These are phyloP conservation scores for Troides oblongomaculatus DNA, from an alignment of 2,888 invertebrate genomes.

Conservation along the genomic window DNA sequence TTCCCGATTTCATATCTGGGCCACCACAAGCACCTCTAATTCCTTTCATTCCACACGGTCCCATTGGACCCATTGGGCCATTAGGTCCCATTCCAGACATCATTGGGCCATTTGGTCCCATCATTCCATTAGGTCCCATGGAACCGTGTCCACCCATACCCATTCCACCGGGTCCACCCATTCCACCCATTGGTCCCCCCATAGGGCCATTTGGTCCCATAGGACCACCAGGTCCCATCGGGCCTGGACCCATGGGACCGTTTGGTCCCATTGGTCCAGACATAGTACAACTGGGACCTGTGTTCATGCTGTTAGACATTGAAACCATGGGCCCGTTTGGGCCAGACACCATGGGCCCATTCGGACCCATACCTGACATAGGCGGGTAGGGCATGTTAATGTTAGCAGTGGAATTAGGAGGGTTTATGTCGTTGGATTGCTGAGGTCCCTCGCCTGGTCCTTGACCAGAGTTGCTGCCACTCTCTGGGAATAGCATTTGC, in stretches of 20 bases:
- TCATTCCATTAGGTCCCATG: conserved; percentile 69
- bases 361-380: conserved; percentile 65
- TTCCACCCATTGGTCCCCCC: conserved; percentile 65
- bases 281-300: conserved; percentile 73
- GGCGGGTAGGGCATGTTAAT: conserved; percentile 71
- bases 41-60: conserved; percentile 75
- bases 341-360: conserved; percentile 69
- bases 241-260: conserved; percentile 51
- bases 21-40: conserved; percentile 72
- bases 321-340: conserved; percentile 73
- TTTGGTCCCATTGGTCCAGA: conserved; percentile 68
- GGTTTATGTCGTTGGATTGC: conserved; percentile 62
- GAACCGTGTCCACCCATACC: conserved; percentile 62
- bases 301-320: conserved; percentile 69
- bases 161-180: conserved; percentile 56
- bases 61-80: conserved; percentile 77
- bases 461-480: conserved; percentile 65
- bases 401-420: conserved; percentile 64
- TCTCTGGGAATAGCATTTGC: conserved; percentile 94
- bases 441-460: conserved; percentile 55
- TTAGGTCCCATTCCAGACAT: conserved; percentile 70
- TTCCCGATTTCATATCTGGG: conserved; percentile 75
- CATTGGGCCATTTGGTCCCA: conserved; percentile 72
- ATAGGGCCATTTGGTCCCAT: conserved; percentile 62
- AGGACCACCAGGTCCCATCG: conserved; percentile 57